These are phyloP conservation scores for Tangara arthus DNA, from an alignment of 2,797 vertebrate species.

Conservation along the genomic window DNA sequence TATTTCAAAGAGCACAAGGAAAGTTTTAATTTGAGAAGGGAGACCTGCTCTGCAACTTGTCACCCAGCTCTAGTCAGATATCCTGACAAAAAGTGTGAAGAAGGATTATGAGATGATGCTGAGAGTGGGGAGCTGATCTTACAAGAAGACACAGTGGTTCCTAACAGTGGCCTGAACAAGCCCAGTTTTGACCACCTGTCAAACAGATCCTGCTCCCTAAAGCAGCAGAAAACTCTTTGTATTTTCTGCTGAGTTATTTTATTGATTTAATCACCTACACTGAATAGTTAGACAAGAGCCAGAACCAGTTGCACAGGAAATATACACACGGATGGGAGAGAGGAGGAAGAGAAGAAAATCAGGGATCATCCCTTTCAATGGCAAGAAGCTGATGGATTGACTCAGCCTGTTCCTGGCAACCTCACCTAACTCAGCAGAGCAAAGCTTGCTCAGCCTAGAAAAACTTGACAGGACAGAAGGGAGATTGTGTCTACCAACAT, in stretches of 20 bases:
- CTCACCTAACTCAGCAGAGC: background rate
- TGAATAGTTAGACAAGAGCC: background rate
- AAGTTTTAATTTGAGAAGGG: background rate
- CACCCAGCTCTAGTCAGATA: background rate
- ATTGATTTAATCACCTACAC: background rate
- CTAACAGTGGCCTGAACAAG: background rate
- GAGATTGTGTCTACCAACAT: background rate
- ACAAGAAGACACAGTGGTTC: background rate
- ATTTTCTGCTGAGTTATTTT: background rate
- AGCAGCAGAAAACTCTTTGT: background rate
- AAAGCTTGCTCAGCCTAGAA: background rate
- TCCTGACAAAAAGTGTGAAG: background rate
- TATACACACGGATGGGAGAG: background rate
- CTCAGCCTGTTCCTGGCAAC: background rate
- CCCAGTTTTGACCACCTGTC: background rate
- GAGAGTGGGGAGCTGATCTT: background rate
- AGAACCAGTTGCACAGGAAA: background rate
- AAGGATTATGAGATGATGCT: background rate
- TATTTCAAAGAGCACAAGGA: background rate
- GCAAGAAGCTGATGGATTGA: background rate
- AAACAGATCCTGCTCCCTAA: background rate
- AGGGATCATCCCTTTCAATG: background rate
- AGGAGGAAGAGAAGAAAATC: background rate
- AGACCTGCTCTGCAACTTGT: background rate
- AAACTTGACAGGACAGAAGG: background rate